Percentiles rank a stretch among this genome's conserved stretches.
Conservation (phyloP, 2,888 invertebrate species). For the Bursaphelenchus okinawaensis region DNA sequence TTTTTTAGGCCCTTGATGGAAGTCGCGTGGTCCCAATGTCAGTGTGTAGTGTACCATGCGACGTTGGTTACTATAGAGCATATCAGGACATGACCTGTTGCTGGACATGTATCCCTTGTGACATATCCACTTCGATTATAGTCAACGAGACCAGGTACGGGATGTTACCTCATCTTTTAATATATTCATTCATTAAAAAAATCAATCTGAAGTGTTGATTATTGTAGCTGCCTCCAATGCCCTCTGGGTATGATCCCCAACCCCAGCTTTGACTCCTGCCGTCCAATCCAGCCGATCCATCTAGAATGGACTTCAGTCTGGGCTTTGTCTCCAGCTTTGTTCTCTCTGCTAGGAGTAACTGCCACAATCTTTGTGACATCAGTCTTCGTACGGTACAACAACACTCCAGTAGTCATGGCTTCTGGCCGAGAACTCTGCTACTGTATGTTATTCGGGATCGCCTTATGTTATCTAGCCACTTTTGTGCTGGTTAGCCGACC, state of each 20-base stretch:
- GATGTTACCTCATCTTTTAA: neutral
- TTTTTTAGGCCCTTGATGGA: slow-evolving; percentile 25
- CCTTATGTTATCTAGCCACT: slow-evolving; percentile 70
- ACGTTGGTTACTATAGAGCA: slow-evolving; percentile 65
- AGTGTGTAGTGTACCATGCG: slow-evolving; percentile 67
- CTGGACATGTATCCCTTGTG: slow-evolving; percentile 70
- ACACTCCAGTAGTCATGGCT: slow-evolving; percentile 71
- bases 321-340: slow-evolving; percentile 67
- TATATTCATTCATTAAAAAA: neutral
- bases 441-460: slow-evolving; percentile 68
- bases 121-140: slow-evolving; percentile 65
- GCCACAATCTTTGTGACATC: slow-evolving; percentile 66
- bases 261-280: slow-evolving; percentile 65
- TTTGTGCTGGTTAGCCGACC: slow-evolving; percentile 70
- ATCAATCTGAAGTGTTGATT: neutral
- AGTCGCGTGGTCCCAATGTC: slow-evolving; percentile 63
- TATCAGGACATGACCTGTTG: slow-evolving; percentile 65
- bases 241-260: slow-evolving; percentile 68
- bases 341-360: slow-evolving; percentile 66
- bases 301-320: slow-evolving; percentile 65
- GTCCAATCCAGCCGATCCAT: slow-evolving; percentile 64
- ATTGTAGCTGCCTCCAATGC: slow-evolving; percentile 64
- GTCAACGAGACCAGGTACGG: slow-evolving; percentile 63
- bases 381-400: slow-evolving; percentile 66
- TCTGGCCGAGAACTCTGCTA: slow-evolving; percentile 74